Evolutionary conservation across 2,888 invertebrate species (phyloP), one percentile per base, ranked within the genome.

Genomic region (Aricia artaxerxes): DNA sequence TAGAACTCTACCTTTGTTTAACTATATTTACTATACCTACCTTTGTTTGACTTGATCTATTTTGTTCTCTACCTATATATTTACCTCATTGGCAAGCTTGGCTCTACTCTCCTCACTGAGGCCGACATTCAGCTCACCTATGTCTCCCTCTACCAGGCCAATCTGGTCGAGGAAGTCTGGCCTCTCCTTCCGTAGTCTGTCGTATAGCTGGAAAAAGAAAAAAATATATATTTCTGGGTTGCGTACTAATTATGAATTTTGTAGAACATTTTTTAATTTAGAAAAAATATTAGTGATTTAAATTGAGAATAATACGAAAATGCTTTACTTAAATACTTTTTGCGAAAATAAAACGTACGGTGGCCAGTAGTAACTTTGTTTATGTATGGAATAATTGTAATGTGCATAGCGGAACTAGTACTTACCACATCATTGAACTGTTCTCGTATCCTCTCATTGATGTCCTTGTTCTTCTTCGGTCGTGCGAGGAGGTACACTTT

Each of bases 351-450:
- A 40, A 40, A 40, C 40, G 5, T 40, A 4, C 40, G 40, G 40
- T 40, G 40, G 40, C 40, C 3, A 40, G 40, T 40, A 40, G 4
- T 40, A 40, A 40, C 40, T 40, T 40, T 38, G 35, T 38, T 38
- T 38, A 38, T 38, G 38, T 38, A 40, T 4, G 40, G 40, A 40
- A 40, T 40, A 24, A 24, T 24, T 24, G 40, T 40, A 5, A 40
- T 40, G 40, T 40, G 5, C 7, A 9, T 7, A 2, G 49, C 49
- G 2, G 49, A 11, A 44, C 44, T 24, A 40, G 6, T 6, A 49
- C 95, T 94, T 83, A 96, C 96, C 84, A 95, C 94, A 82, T 96
- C 95, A 75, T 95, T 95, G 81, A 96, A 95, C 79, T 96, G 92
- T 78, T 96, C 95, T 61, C 95, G 94, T 40, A 93, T 86, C 80